Percentiles rank a stretch among this genome's conserved stretches.
These are phyloP conservation scores for Avahi laniger DNA, from an alignment of 2,797 vertebrate genomes.

Conservation along the genomic window DNA sequence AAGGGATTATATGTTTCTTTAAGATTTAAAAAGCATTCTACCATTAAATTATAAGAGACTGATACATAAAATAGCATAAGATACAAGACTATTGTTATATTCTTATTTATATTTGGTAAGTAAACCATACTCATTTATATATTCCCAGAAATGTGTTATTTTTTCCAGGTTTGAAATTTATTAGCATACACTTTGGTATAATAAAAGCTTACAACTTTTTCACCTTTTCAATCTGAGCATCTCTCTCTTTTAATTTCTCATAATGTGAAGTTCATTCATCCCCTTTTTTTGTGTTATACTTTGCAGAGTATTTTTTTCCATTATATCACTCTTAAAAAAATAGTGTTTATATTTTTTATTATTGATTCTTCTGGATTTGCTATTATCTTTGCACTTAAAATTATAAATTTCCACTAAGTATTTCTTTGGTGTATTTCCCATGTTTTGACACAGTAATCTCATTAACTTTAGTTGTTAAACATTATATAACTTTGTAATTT, in stretches of 20 bases:
- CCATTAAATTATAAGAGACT: neutral
- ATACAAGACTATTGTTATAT: neutral
- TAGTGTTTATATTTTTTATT: neutral
- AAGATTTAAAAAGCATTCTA: constrained; percentile 22
- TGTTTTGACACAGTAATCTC: neutral
- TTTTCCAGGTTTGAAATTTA: constrained; percentile 15
- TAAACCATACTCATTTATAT: neutral
- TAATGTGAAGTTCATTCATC: neutral
- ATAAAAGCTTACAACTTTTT: neutral
- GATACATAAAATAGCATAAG: neutral
- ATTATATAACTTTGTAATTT: neutral
- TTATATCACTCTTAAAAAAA: neutral
- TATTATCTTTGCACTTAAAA: neutral
- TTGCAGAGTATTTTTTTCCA: neutral
- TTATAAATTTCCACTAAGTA: neutral
- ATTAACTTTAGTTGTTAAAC: neutral
- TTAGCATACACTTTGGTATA: neutral
- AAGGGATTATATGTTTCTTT: neutral
- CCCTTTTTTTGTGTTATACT: neutral
- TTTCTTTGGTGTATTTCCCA: neutral
- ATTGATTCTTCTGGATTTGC: neutral
- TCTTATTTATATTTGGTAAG: neutral
- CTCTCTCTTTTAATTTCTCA: neutral
- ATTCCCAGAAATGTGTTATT: neutral
- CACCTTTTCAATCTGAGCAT: neutral